Base-by-base conservation (phyloP, 2,888 invertebrate species). In the Dioctria linearis region DNA sequence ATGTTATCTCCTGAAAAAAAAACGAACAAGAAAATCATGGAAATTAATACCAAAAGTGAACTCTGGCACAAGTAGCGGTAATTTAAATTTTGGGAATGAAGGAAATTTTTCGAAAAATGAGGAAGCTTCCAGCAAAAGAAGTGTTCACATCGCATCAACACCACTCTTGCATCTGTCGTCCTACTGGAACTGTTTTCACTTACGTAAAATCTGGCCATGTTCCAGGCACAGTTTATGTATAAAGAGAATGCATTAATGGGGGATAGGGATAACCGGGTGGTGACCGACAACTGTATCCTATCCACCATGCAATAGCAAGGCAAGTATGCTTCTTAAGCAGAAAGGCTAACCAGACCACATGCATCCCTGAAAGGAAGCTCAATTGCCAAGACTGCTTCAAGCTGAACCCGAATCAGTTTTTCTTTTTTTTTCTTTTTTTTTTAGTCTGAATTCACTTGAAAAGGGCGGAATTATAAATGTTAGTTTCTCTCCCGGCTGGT, bases 1-100 rank as follows among this genome's bases (percentile, higher is more conserved):
- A 96, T 96, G 90, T 96, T 96, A 91, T 96, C 96, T 87, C 96
- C 96, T 96, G 91, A 66, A 80, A 83, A n/a, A 46, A n/a, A 25
- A 25, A 25, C 25, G 25, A 1, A 25, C 25, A 25, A 46, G 80
- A 82, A 57, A 49, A 51, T 85, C 84, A 84, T 71, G 80, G 83
- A 83, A 83, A 65, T 80, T 54, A 67, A 78, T 66, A 54, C 54
- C 66, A 66, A 67, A 63, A 78, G 42, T 78, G 49, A 63, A 78
- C 65, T 63, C 11, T 78, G 40, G 71, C 54, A 25, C 51, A 71
- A 71, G 71, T 51, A 51, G 51, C 54, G 40, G 13, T 51, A 51
- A 71, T 71, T 71, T 71, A 71, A 71, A 57, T 25, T 25, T 25
- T 75, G 57, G 43, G 61, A 59, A 75, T 40, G 59, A n/a, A 25